These are phyloP conservation scores for Acanthococcus lagerstroemiae DNA, from an alignment of 2,888 invertebrate genomes.

Conservation along the genomic window DNA sequence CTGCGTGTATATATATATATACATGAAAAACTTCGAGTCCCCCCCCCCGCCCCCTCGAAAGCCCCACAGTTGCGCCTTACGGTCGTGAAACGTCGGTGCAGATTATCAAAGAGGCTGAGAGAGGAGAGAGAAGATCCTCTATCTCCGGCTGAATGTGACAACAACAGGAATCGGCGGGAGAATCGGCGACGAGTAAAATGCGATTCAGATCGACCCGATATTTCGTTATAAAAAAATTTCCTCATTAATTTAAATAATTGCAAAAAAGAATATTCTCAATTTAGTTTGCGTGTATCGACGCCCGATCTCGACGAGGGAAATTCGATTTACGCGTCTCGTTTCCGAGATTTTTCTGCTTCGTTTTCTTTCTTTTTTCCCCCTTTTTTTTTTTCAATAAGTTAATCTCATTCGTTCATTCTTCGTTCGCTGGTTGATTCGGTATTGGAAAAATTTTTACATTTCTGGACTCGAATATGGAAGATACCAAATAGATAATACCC, in stretches of 20 bases:
- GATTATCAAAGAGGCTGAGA: slow-evolving; percentile 5
- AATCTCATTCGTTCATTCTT: too few relatives aligned
- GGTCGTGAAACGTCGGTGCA: not conserved
- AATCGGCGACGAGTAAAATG: not conserved
- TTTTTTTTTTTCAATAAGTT: too few relatives aligned
- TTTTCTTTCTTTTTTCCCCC: too few relatives aligned
- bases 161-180: slow-evolving; percentile 5
- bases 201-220: not conserved
- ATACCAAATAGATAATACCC: too few relatives aligned
- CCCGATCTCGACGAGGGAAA: too few relatives aligned
- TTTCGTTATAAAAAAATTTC: not conserved
- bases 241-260: not conserved
- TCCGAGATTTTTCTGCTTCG: too few relatives aligned
- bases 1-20: not conserved
- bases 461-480: too few relatives aligned
- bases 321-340: too few relatives aligned
- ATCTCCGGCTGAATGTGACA: slow-evolving; percentile 18
- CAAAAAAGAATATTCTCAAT: not conserved
- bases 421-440: too few relatives aligned
- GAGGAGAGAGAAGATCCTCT: not conserved
- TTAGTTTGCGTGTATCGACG: not conserved
- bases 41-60: not conserved
- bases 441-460: too few relatives aligned
- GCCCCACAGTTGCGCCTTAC: not conserved
- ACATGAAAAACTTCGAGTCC: slow-evolving; percentile 16